Evolutionary conservation across 2,113 vertebrate species (phyloP), one percentile per base, ranked within the genome.

Genomic region (Lutjanus erythropterus): DNA sequence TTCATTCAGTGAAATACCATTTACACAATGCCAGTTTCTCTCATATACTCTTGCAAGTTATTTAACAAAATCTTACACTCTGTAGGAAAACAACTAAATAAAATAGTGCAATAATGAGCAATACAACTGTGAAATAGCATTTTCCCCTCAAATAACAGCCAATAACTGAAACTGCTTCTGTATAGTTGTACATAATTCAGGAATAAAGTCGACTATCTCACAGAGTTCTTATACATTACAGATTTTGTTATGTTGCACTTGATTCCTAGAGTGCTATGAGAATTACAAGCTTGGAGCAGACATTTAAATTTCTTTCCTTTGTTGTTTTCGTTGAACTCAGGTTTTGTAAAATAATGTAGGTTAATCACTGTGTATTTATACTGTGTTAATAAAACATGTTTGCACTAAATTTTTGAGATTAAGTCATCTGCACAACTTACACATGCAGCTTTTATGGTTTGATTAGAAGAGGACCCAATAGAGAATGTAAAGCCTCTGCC

Each of bases 371-470:
- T 91, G 70, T 75, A 78, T 83, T 85, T 65, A 77, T 83, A 80
- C 39, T 86, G 37, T 71, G 31, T 75, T 84, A 66, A 89, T 86
- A 88, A 89, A 87, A 86, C 8, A 75, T 59, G 37, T 62, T 85
- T 80, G 62, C 7, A 72, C 56, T 67, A 35, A 0, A 1, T 25
- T 58, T 66, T 35, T 66, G 9, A 25, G 9, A 29, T 53, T 33
- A 35, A 31, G 29, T 19, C 16, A 33, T 58, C 55, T 58, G 55
- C 55, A 58, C 50, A 50, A 50, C 9, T 23, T 12, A 5, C 49
- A 50, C 49, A 23, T 55, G 15, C 3, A 56, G 53, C 16, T 31
- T 31, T 55, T 9, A 16, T 52, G 4, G 50, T 52, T 52, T 52
- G 11, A 14, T 52, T 52, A 52, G 23, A 18, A 19, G 31, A 29